Evolutionary conservation across 2,888 invertebrate genomes (phyloP).

Genomic region (Chymomyza amoena): DNA sequence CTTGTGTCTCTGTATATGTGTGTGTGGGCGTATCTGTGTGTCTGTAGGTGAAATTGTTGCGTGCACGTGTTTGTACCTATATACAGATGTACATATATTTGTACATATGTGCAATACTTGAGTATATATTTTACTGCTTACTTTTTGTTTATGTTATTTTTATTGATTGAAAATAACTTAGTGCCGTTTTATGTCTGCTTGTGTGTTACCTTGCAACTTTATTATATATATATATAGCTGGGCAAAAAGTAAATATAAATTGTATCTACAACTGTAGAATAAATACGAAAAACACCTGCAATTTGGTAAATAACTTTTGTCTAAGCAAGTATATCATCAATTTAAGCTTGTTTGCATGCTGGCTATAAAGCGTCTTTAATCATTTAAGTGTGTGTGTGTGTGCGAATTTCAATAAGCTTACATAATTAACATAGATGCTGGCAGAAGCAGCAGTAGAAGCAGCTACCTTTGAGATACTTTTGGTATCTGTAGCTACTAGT

Average conservation of each 20-base stretch:
- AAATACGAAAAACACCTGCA: background rate
- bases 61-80: constrained; percentile 15
- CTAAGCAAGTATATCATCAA: background rate
- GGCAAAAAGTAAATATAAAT: background rate
- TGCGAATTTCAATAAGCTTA: background rate
- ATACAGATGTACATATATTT: constrained; percentile 8
- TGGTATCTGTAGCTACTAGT: background rate
- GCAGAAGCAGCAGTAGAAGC: too few relatives aligned
- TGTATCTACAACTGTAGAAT: background rate
- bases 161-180: constrained; percentile 72
- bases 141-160: constrained; percentile 68
- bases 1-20: background rate
- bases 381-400: background rate
- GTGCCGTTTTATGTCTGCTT: constrained; percentile 59
- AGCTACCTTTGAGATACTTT: background rate
- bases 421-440: background rate
- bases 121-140: constrained; percentile 64
- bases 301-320: background rate
- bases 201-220: background rate
- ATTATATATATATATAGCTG: constrained; percentile 4
- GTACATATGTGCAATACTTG: constrained; percentile 51
- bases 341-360: background rate
- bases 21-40: background rate
- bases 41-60: constrained; percentile 27
- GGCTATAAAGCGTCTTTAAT: background rate